Evolutionary conservation across 92 coral and sea anemone species (phyloP).

Genomic region (Siderastrea siderea): DNA sequence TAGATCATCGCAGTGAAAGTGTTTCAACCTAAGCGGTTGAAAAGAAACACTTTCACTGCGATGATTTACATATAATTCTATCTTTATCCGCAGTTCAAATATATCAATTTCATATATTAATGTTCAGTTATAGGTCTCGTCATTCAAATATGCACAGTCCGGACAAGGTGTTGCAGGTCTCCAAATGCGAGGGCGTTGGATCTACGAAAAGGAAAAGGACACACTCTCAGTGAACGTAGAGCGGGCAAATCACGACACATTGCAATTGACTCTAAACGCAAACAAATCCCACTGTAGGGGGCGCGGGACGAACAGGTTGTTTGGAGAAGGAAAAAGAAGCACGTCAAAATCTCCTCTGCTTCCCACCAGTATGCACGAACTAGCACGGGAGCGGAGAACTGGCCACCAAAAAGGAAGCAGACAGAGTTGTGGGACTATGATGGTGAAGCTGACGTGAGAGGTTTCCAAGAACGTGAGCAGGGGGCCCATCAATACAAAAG

Average conservation of each 20-base stretch:
- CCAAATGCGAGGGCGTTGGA: constrained; percentile 18
- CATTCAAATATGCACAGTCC: constrained; percentile 35
- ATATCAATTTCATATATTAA: too few relatives aligned
- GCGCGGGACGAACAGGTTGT: not conserved
- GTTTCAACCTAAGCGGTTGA: too few relatives aligned
- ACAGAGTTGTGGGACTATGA: constrained; percentile 14
- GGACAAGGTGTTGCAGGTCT: constrained; percentile 25
- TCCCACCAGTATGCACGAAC: not conserved
- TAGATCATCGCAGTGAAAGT: too few relatives aligned
- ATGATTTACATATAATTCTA: too few relatives aligned
- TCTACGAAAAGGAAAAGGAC: not conserved
- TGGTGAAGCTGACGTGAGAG: not conserved
- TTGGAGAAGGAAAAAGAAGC: constrained; percentile 29
- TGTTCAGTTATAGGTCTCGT: constrained; percentile 12
- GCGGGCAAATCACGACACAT: not conserved
- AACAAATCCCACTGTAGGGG: constrained; percentile 54
- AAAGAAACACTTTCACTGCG: too few relatives aligned
- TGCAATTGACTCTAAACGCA: constrained; percentile 23
- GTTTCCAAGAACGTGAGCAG: constrained; percentile 21
- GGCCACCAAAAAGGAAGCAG: constrained; percentile 48
- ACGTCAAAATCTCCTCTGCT: constrained; percentile 28
- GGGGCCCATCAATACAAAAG: constrained; percentile 2
- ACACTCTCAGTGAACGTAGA: not conserved
- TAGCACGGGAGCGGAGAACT: not conserved
- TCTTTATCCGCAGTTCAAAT: too few relatives aligned